phyloP scores from a whole-genome alignment of 1,140 invertebrate species.

The Riptortus pedestris region DNA sequence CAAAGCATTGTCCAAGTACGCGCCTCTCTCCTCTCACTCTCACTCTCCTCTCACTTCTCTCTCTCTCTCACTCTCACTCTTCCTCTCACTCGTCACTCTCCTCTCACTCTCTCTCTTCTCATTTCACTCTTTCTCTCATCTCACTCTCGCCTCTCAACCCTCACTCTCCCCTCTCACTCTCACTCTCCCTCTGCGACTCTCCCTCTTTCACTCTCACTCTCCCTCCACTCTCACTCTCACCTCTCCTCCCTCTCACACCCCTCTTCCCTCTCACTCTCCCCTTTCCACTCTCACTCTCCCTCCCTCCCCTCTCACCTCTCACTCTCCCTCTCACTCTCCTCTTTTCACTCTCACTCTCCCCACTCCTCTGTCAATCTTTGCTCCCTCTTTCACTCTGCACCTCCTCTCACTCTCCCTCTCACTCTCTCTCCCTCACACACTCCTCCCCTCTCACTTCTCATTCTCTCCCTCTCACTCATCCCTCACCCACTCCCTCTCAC shows the following conservation, averaged over 20 bases:
- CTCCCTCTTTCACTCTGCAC: neutral
- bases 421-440: neutral
- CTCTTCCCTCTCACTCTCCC: neutral
- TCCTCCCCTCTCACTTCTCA: neutral
- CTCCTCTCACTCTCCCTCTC: too few species aligned
- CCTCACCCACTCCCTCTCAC: too few species aligned
- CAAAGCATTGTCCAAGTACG: too few species aligned
- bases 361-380: neutral
- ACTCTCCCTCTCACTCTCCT: neutral
- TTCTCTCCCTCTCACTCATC: neutral
- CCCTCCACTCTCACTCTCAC: neutral
- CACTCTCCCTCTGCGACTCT: neutral
- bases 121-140: neutral
- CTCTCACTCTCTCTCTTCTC: neutral
- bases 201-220: neutral
- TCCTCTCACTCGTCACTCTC: neutral
- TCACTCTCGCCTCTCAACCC: neutral
- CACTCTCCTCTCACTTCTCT: too few species aligned
- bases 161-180: neutral
- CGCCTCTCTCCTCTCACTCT: neutral
- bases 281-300: neutral
- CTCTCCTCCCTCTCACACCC: neutral
- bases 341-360: neutral
- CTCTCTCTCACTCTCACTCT: neutral
- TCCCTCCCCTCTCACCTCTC: neutral